Conservation (phyloP, 2,113 vertebrate genomes). For the Haemorhous mexicanus region DNA sequence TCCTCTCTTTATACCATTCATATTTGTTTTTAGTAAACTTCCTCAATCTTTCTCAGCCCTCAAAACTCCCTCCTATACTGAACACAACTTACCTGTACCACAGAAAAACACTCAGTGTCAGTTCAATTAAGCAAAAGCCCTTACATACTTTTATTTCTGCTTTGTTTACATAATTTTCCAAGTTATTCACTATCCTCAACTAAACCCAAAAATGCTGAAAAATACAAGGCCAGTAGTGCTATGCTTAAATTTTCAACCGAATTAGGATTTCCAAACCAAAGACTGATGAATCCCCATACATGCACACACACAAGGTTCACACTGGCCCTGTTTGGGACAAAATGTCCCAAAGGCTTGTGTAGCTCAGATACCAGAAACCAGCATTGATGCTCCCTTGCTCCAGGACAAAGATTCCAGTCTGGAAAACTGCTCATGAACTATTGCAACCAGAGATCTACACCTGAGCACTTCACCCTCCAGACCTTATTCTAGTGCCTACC, state of each 20-base stretch:
- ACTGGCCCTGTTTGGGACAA: rapidly evolving
- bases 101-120: neutral
- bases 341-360: neutral
- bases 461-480: neutral
- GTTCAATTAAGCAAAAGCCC: neutral
- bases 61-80: neutral
- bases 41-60: neutral
- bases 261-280: neutral
- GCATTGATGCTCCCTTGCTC: neutral
- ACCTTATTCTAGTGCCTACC: neutral
- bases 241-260: neutral
- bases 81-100: neutral
- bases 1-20: neutral
- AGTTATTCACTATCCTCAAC: neutral
- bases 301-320: neutral
- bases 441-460: neutral
- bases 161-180: neutral
- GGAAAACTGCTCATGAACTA: neutral
- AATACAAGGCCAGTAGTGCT: neutral
- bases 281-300: neutral
- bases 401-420: neutral
- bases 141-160: neutral
- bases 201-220: neutral
- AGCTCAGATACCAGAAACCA: neutral
- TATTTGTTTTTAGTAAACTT: neutral